These are phyloP conservation scores for Anguilla japonica DNA, from an alignment of 2,113 vertebrate genomes.

Conservation along the genomic window DNA sequence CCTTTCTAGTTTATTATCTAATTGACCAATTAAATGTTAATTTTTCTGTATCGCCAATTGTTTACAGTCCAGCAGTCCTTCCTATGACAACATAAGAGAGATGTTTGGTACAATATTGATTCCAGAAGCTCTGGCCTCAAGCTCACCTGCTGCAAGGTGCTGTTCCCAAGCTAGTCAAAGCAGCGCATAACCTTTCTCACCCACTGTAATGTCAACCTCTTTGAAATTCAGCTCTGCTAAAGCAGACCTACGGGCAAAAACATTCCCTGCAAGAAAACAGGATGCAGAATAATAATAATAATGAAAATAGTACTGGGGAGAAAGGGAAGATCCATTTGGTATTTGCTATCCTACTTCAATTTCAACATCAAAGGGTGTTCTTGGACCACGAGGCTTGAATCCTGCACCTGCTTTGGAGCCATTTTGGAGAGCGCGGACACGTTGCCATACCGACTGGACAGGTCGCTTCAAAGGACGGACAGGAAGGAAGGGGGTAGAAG, in stretches of 20 bases:
- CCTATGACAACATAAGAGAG: background rate
- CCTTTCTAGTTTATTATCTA: too few species aligned
- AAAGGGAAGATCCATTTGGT: background rate
- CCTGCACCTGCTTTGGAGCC: background rate
- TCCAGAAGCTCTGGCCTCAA: background rate
- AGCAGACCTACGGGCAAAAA: conserved; percentile 27
- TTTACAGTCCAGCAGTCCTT: too few species aligned
- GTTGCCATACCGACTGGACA: too few species aligned
- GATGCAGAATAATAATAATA: background rate
- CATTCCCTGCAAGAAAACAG: background rate
- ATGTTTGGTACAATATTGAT: background rate
- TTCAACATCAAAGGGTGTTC: background rate
- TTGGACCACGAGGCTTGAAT: background rate
- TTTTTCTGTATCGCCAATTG: too few species aligned
- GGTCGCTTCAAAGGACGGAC: too few species aligned
- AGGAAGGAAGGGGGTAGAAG: too few species aligned
- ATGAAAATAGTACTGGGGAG: background rate
- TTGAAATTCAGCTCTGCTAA: conserved; percentile 31
- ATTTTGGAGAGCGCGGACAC: too few species aligned
- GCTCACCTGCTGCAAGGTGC: background rate
- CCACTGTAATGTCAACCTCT: conserved; percentile 40
- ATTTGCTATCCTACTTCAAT: background rate
- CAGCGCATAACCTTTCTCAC: conserved; percentile 41
- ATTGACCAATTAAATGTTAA: too few species aligned
- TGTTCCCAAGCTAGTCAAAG: background rate